A percentile compares a stretch with the other conserved stretches of the same genome.
These are phyloP conservation scores for Hyppa rectilinea DNA, from an alignment of 2,888 invertebrate species.

Conservation along the genomic window DNA sequence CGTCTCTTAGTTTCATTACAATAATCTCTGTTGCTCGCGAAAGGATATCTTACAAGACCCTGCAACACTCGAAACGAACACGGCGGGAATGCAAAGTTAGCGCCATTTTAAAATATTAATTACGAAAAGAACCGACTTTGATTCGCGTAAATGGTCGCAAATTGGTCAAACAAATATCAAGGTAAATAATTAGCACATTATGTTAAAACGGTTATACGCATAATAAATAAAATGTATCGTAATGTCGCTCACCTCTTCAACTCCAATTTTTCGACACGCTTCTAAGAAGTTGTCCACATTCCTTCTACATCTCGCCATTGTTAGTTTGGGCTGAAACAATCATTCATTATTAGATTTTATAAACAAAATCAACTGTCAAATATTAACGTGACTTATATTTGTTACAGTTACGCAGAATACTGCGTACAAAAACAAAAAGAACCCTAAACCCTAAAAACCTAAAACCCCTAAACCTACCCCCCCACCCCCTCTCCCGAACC, in stretches of 20 bases:
- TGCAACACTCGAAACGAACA: constrained; percentile 81
- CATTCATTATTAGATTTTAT: background rate
- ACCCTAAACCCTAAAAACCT: too few relatives aligned
- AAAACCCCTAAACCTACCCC: too few relatives aligned
- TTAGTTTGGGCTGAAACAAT: constrained; percentile 94
- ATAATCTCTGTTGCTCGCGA: constrained; percentile 76
- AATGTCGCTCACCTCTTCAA: constrained; percentile 95
- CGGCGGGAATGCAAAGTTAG: constrained; percentile 45
- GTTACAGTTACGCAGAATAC: background rate
- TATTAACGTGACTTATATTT: background rate
- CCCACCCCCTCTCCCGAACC: too few relatives aligned
- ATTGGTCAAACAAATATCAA: background rate
- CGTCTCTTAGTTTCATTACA: constrained; percentile 82
- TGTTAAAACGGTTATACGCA: background rate
- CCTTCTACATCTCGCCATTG: constrained; percentile 98
- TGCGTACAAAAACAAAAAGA: too few relatives aligned
- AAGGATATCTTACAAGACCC: constrained; percentile 84
- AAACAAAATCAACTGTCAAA: background rate
- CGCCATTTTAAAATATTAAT: constrained; percentile 25
- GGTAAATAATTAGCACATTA: background rate
- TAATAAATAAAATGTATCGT: background rate
- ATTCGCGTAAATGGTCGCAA: constrained; percentile 22
- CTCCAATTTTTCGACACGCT: constrained; percentile 98
- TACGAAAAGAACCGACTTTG: constrained; percentile 21
- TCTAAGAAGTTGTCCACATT: constrained; percentile 99